A percentile compares a stretch with the other conserved stretches of the same genome.
Conservation (phyloP, 2,113 vertebrate genomes). For the Neofelis nebulosa region DNA sequence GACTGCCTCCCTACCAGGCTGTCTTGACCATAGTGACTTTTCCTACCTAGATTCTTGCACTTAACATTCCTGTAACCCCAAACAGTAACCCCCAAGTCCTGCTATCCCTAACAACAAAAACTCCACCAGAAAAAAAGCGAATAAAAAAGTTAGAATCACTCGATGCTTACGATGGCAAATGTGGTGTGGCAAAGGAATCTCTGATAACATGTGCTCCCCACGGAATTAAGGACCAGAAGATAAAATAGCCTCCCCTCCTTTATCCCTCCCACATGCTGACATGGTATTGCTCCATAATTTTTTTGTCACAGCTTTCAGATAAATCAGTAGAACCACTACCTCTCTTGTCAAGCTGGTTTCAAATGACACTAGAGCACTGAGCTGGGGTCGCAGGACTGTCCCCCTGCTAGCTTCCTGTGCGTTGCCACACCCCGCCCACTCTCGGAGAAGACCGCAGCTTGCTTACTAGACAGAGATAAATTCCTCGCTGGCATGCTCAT, state of each 20-base stretch:
- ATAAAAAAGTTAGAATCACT: background rate
- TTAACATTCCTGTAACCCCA: background rate
- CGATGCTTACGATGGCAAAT: constrained; percentile 30
- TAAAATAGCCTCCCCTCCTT: constrained; percentile 62
- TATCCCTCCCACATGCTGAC: constrained; percentile 30
- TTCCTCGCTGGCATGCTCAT: constrained; percentile 77
- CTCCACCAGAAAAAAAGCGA: background rate
- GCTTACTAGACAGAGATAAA: constrained; percentile 84
- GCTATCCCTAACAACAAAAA: background rate
- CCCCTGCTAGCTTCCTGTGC: background rate
- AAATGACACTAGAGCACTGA: constrained; percentile 50
- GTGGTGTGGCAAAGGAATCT: background rate
- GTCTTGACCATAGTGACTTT: background rate
- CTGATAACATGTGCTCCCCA: background rate
- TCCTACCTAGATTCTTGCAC: background rate
- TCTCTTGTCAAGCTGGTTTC: constrained; percentile 71
- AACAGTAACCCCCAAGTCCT: background rate
- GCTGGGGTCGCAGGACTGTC: constrained; percentile 8
- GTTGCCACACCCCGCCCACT: background rate
- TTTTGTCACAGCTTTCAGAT: constrained; percentile 75
- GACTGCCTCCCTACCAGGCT: background rate
- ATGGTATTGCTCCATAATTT: constrained; percentile 64
- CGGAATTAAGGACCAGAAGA: constrained; percentile 58
- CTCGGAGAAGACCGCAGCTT: background rate
- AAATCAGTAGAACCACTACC: constrained; percentile 72